Base-by-base conservation (phyloP, 2,113 vertebrate genomes). In the Ictidomys tridecemlineatus region DNA sequence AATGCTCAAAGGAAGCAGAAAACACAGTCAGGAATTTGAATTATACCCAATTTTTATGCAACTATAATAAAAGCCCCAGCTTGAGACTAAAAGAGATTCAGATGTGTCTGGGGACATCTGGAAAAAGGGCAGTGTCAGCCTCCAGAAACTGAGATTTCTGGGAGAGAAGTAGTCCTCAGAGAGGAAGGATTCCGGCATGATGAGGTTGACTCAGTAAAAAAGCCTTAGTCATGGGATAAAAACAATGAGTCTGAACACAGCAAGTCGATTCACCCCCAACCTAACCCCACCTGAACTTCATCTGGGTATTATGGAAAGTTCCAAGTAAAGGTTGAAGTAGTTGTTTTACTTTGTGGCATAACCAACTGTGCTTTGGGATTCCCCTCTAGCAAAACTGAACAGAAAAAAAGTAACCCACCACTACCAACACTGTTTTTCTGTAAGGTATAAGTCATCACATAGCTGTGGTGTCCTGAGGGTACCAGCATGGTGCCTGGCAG, bases 61-160 rank as follows among this genome's bases (percentile, higher is more conserved):
- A 24, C 39, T 73, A 30, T 58, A 87, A 92, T 85, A 77, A 95
- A 89, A 63, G 37, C 8, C 20, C 79, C 86, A 76, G 83, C 37
- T 80, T 89, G 86, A 39, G 11, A 89, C 73, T 67, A 85, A 94
- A 96, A 85, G 96, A 76, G 56, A 96, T 89, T 94, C 74, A 79
- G 53, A 94, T 86, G 48, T 83, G 76, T 76, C 16, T 17, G 74
- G 58, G 48, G 89, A 89, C 94, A 95, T 80, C 92, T 93, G 87
- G 93, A 3, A 39, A 96, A 96, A 96, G 58, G 72, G 76, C 84
- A 93, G 65, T 45, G 80, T 93, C 97, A 96, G 91, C 89, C 92
- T 84, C 77, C 63, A 51, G 42, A 89, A 45, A 80, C 48, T 67
- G 58, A 91, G 70, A 53, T 72, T 91, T 67, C 85, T 85, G 58